Percentiles rank a stretch among this genome's conserved stretches.
These are phyloP conservation scores for Muscidifurax raptorellus DNA, from an alignment of 1,140 invertebrate species.

Conservation along the genomic window DNA sequence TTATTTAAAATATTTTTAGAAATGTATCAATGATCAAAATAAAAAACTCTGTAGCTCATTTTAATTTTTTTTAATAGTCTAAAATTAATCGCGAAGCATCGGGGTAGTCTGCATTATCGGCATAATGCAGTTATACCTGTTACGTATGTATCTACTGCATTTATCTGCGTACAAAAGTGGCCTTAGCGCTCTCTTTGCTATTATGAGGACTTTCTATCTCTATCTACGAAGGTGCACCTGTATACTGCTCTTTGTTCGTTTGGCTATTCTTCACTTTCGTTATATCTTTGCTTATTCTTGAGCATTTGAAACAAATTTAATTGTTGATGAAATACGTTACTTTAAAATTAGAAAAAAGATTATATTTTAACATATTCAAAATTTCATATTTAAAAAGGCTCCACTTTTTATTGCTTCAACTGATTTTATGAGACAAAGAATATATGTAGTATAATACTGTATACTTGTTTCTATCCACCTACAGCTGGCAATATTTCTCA, in stretches of 20 bases:
- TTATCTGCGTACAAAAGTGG: conserved; percentile 21
- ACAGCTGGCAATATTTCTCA: background rate
- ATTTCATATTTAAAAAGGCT: too few species aligned
- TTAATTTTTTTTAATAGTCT: background rate
- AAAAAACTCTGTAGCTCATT: background rate
- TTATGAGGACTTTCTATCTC: conserved; percentile 28
- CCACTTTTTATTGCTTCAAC: background rate
- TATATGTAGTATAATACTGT: background rate
- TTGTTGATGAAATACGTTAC: too few species aligned
- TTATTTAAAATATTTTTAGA: too few species aligned
- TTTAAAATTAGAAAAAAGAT: background rate
- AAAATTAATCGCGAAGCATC: conserved; percentile 6
- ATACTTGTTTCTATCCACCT: background rate
- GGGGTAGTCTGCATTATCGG: conserved; percentile 3
- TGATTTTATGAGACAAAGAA: background rate
- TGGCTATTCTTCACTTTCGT: background rate
- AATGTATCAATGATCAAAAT: background rate
- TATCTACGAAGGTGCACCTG: background rate
- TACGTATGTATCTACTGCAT: conserved; percentile 4
- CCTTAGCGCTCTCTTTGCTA: conserved; percentile 10
- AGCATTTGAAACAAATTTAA: too few species aligned
- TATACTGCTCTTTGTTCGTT: background rate
- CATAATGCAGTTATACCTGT: conserved; percentile 6
- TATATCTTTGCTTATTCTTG: background rate
- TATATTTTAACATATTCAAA: too few species aligned